These are phyloP conservation scores for Conops quadrifasciatus DNA, from an alignment of 2,888 invertebrate species.

Conservation along the genomic window DNA sequence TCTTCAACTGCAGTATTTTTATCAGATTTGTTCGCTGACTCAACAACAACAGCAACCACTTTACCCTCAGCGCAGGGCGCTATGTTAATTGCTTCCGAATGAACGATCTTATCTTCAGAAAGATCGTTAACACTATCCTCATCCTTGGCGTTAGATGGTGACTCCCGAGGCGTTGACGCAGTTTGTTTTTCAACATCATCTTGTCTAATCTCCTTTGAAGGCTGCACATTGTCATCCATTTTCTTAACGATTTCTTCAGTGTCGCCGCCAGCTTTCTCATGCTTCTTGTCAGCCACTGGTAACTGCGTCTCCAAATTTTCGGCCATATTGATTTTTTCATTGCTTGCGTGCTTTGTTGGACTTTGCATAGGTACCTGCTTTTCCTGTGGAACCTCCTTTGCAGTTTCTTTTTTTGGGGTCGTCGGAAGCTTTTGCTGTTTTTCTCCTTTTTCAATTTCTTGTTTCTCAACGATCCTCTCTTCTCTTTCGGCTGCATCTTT, in stretches of 20 bases:
- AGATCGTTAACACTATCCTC: not conserved
- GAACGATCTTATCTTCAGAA: conserved; percentile 5
- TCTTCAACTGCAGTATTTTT: conserved; percentile 33
- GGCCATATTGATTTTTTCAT: not conserved
- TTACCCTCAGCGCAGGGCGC: conserved; percentile 11
- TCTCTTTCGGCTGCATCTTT: conserved; percentile 42
- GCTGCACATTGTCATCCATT: conserved; percentile 21
- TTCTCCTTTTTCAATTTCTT: conserved; percentile 50
- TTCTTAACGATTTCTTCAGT: not conserved
- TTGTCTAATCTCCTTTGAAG: not conserved
- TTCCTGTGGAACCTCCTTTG: not conserved
- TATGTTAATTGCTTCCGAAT: conserved; percentile 4
- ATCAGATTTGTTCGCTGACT: conserved; percentile 36
- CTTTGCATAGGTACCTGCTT: conserved; percentile 22
- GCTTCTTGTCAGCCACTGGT: not conserved
- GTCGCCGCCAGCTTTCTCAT: conserved; percentile 24
- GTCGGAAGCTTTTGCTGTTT: conserved; percentile 46
- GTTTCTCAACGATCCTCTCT: conserved; percentile 46
- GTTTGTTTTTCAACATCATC: conserved; percentile 23
- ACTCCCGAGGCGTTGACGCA: conserved; percentile 16
- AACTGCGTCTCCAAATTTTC: not conserved
- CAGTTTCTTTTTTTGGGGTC: conserved; percentile 40
- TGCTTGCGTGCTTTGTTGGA: not conserved
- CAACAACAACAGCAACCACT: not conserved
- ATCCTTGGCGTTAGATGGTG: conserved; percentile 25